Percentiles rank a stretch among this genome's conserved stretches.
These are phyloP conservation scores for Bothrops jararaca DNA, from an alignment of 2,113 vertebrate genomes.

Conservation along the genomic window DNA sequence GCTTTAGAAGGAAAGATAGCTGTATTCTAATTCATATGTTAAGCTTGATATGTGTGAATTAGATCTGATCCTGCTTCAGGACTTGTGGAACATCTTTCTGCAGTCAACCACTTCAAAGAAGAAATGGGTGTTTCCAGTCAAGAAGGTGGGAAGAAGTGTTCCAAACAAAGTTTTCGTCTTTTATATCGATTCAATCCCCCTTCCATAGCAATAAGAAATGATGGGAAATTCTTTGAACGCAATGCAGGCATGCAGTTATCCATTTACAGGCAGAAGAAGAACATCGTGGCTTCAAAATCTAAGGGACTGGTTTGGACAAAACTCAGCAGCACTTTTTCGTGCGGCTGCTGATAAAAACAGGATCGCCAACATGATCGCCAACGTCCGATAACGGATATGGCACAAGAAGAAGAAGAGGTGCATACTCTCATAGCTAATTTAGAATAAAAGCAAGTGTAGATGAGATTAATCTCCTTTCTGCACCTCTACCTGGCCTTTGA, in stretches of 20 bases:
- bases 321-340: too few species aligned
- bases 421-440: not conserved
- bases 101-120: not conserved
- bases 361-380: too few species aligned
- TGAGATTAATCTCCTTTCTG: not conserved
- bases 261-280: not conserved
- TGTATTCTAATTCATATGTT: not conserved
- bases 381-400: too few species aligned
- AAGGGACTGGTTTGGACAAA: too few species aligned
- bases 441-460: not conserved
- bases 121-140: not conserved
- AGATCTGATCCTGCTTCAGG: not conserved
- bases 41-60: not conserved
- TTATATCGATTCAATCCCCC: not conserved
- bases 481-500: not conserved
- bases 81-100: not conserved
- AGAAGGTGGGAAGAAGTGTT: not conserved
- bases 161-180: not conserved
- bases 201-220: not conserved
- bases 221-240: not conserved
- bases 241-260: not conserved
- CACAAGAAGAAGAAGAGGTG: not conserved
- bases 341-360: too few species aligned
- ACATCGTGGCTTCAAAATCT: too few species aligned
- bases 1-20: not conserved